Evolutionary conservation across 1,140 invertebrate species (phyloP), one percentile per base, ranked within the genome.

Genomic region (Doryteuthis pealeii): DNA sequence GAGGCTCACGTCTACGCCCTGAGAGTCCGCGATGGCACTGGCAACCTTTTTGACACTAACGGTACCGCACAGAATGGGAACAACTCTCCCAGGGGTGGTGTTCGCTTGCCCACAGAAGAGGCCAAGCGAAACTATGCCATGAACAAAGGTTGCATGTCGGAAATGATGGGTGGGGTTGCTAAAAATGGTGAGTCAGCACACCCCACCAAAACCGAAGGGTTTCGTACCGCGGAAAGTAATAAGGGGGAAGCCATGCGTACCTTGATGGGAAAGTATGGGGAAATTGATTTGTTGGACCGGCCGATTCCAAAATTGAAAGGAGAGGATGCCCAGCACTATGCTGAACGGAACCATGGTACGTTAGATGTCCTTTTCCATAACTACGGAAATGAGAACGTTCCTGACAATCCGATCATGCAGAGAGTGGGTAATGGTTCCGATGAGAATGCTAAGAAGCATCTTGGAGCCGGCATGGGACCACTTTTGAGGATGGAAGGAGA

Each of bases 231-330:
- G 3, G 74, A 83, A 49, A 75, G 72, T 18, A 82, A 80, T 66
- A 82, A 83, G 78, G 85, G 85, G 18, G 80, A 72, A 32, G 81
- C 78, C n/a, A 86, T 85, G 80, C 84, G 76, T 40, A 78, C 81
- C 62, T 77, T 87, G n/a, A 77, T 86, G 22, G 81, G 80, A 8
- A 83, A 84, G 74, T 84, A 87, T 75, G 85, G 85, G 26, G 80
- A 83, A 35, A 65, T 86, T 32, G 69, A 43, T 54, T 73, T 79
- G 45, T 30, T 28, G 4, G 70, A 71, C 26, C 69, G 65, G 54
- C 78, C 78, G 1, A 70, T 62, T 22, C 78, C 76, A 70, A 84
- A 84, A 67, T 80, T 85, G 22, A 81, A 81, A 62, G 84, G 84
- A 26, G 49, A 74, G 62, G 81, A 85, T 28, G 85, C 85, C 22